Conservation (phyloP, 2,797 vertebrate genomes). For the Coreius guichenoti region DNA sequence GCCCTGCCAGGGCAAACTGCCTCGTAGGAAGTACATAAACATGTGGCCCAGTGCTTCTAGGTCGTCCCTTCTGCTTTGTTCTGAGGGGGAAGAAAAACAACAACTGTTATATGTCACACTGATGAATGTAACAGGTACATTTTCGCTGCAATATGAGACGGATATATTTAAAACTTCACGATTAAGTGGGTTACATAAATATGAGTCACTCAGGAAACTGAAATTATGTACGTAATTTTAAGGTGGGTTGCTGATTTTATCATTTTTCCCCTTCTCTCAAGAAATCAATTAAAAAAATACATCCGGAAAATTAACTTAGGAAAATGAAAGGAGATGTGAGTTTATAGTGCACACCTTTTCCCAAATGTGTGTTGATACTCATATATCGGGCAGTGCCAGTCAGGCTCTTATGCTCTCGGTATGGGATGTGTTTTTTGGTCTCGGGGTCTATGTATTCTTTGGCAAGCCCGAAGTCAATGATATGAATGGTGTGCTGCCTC, state of each 20-base stretch:
- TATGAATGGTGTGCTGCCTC: conserved; percentile 97
- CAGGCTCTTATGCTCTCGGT: conserved; percentile 99
- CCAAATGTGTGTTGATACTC: conserved; percentile 99
- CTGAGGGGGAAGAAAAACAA: conserved; percentile 72
- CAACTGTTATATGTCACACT: not conserved
- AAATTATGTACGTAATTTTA: not conserved
- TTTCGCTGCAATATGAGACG: not conserved
- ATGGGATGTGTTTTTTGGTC: conserved; percentile 99
- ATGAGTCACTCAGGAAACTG: conserved; percentile 24
- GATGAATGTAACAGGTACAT: not conserved
- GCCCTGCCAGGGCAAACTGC: conserved; percentile 98
- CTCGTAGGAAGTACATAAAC: conserved; percentile 99
- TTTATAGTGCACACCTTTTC: conserved; percentile 84
- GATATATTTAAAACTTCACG: not conserved
- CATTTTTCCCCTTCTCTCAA: not conserved
- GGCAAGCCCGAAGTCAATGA: conserved; percentile 99
- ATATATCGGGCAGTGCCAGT: conserved; percentile 98
- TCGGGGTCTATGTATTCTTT: conserved; percentile 99
- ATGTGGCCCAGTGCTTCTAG: conserved; percentile 97
- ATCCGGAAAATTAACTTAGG: not conserved
- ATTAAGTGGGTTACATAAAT: conserved; percentile 26
- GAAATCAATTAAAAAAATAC: not conserved
- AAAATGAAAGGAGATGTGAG: not conserved
- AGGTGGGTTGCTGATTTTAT: conserved; percentile 1
- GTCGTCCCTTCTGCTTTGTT: conserved; percentile 98